phyloP scores from a whole-genome alignment of 2,113 vertebrate genomes.

The Chaenogobius annularis region DNA sequence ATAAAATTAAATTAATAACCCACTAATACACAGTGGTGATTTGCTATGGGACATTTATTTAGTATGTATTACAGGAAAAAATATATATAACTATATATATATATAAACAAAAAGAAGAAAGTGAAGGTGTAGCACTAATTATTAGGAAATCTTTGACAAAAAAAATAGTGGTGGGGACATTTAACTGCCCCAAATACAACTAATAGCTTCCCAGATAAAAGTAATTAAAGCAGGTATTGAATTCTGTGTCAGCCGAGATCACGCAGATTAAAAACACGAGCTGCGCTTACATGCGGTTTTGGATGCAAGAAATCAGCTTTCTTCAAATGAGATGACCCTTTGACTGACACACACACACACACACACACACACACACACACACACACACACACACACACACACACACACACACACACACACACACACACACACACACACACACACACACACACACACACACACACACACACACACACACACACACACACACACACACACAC shows the following conservation, averaged over 20 bases:
- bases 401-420: too few relatives aligned
- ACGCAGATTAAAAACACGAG: slow-evolving; percentile 21
- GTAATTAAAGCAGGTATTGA: slow-evolving; percentile 26
- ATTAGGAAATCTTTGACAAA: slow-evolving; percentile 7
- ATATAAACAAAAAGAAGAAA: not conserved
- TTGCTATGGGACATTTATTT: not conserved
- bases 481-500: too few relatives aligned
- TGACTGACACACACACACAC: not conserved
- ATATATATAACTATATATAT: too few relatives aligned
- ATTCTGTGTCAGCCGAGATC: slow-evolving; percentile 7
- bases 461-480: too few relatives aligned
- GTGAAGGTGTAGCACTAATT: not conserved
- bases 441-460: too few relatives aligned
- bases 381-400: not conserved
- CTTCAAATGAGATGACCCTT: slow-evolving; percentile 19
- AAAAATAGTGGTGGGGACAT: slow-evolving; percentile 5
- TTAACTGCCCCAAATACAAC: slow-evolving; percentile 8
- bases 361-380: too few relatives aligned
- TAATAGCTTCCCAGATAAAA: slow-evolving; percentile 14
- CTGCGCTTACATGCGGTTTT: not conserved
- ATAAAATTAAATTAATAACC: slow-evolving; percentile 4
- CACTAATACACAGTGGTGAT: not conserved
- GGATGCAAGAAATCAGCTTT: slow-evolving; percentile 24
- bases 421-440: too few relatives aligned
- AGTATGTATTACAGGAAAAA: not conserved